Conservation (phyloP, 2,113 vertebrate genomes). For the Chamaetylas fuelleborni region DNA sequence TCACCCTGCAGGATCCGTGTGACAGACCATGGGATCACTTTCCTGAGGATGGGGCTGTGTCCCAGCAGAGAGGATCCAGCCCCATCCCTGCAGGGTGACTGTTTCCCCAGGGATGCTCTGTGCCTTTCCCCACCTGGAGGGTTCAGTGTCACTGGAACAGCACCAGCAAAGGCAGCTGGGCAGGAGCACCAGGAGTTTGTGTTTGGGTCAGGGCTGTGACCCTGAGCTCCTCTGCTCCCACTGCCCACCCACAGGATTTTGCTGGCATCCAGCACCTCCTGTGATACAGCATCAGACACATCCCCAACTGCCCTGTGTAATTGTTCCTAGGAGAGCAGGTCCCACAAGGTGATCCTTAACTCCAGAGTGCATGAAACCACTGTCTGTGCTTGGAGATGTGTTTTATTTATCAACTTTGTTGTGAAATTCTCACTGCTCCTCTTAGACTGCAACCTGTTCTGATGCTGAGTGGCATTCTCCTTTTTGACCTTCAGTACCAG, state of each 20-base stretch:
- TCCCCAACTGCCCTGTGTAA: background rate
- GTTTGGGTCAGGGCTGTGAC: background rate
- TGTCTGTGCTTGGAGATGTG: background rate
- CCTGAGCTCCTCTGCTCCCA: background rate
- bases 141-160: background rate
- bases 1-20: background rate
- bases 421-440: background rate
- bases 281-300: background rate
- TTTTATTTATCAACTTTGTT: background rate
- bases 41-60: accelerated
- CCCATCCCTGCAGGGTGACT: background rate
- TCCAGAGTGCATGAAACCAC: constrained; percentile 4
- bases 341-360: background rate
- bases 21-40: accelerated
- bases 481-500: background rate
- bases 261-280: background rate
- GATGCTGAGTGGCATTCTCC: background rate
- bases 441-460: background rate
- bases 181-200: background rate
- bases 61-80: background rate
- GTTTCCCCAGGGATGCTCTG: background rate
- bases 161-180: background rate
- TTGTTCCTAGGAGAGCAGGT: background rate
- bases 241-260: background rate
- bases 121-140: background rate